Evolutionary conservation across 2,797 vertebrate species (phyloP), one percentile per base, ranked within the genome.

Genomic region (Clarias laeviceps): DNA sequence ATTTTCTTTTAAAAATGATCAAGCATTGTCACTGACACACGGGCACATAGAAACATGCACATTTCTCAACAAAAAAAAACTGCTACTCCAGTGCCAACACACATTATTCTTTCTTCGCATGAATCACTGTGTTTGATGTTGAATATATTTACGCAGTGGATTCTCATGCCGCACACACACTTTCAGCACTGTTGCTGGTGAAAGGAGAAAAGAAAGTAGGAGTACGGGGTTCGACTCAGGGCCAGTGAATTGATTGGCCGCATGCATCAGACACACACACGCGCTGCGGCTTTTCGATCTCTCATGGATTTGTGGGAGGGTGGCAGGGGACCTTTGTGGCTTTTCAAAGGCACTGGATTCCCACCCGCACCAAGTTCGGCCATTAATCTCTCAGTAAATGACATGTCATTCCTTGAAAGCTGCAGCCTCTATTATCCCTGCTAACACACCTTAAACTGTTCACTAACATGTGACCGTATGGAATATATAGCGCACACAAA

Each of bases 381-480:
- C 83, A 88, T 89, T 89, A 76, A 88, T 89, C 88, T 88, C 77
- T 50, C 83, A 27, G 76, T 86, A 86, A 88, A 83, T 87, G 87
- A 87, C 87, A 80, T 87, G 87, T 89, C 88, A 83, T 81, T 88
- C 85, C 70, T 66, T 37, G 77, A 87, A 85, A 84, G 68, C 74
- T 68, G 70, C 69, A 79, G 84, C 86, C 74, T 86, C 69, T 40
- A 84, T 84, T 73, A 76, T 85, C 57, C 56, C 56, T 69, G 18
- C 82, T 50, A 84, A 86, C 79, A 84, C 69, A 82, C 85, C 57
- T 68, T 84, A 40, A 78, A 32, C 11, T 68, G 73, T 68, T 78
- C 81, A 57, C 74, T 83, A 70, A 73, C 62, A 76, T 80, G 62
- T 40, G 70, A 59, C 61, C 86, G 34, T 76, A 73, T 29, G 15